Conservation (phyloP, 2,113 vertebrate genomes). For the Callipepla squamata region DNA sequence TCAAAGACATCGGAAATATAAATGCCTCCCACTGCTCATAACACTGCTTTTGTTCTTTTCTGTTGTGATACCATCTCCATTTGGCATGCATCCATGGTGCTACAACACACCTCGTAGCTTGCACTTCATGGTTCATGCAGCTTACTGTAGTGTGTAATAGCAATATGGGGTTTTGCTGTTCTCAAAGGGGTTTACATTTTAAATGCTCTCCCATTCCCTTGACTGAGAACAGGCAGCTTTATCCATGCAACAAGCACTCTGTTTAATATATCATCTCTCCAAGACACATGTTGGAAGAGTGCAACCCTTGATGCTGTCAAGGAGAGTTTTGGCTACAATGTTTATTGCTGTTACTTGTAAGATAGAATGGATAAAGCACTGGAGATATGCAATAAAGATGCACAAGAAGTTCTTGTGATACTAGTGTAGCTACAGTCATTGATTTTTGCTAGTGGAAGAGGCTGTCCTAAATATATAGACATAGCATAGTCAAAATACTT, state of each 20-base stretch:
- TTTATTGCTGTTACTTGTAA: constrained; percentile 19
- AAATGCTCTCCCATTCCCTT: background rate
- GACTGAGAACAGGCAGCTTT: constrained; percentile 8
- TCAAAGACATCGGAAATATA: background rate
- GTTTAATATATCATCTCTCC: constrained; percentile 21
- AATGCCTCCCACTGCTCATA: background rate
- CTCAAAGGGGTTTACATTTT: background rate
- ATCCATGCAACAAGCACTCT: constrained; percentile 9
- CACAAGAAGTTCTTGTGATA: background rate
- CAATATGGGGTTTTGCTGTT: background rate
- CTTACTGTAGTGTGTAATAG: background rate
- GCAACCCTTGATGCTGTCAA: constrained; percentile 25
- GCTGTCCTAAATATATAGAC: background rate
- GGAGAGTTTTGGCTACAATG: constrained; percentile 1
- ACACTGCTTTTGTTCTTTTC: background rate
- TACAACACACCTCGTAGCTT: background rate
- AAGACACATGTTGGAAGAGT: constrained; percentile 37
- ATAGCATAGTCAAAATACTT: background rate
- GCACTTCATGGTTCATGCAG: background rate
- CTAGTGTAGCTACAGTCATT: background rate
- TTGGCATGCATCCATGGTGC: background rate
- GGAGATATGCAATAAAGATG: background rate
- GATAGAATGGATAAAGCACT: background rate
- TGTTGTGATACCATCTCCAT: background rate
- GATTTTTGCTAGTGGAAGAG: background rate